Evolutionary conservation across 2,113 vertebrate species (phyloP), one percentile per base, ranked within the genome.

Genomic region (Chaetodon auriga): DNA sequence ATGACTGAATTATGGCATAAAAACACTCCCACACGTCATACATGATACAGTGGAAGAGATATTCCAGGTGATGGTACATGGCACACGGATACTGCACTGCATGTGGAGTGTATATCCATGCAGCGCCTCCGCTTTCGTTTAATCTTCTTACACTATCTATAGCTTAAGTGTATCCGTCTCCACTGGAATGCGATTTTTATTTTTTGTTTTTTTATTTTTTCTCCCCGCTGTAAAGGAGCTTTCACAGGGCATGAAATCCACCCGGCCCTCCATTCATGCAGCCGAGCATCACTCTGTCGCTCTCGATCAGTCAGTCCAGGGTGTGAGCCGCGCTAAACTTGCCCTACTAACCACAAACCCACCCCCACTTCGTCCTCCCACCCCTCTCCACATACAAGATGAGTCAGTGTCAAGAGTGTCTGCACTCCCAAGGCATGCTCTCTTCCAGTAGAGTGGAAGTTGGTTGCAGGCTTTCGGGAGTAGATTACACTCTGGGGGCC

Each of bases 391-490:
- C 76, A 69, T 63, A 82, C 30, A 36, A 51, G 58, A 76, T 49
- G 82, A 88, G 88, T 84, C 75, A 65, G 79, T 85, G 89, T 90
- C 75, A 72, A 74, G 68, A 75, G 46, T 72, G 73, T 73, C 83
- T 74, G 75, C 46, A 60, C 54, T 87, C 85, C 69, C 69, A 68
- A 48, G 45, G 60, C 76, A 75, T 46, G 73, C 78, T 84, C 73
- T 76, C 62, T 76, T 88, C 85, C 77, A 85, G 74, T 35, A 7
- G 65, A 83, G 64, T 85, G 88, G 87, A 90, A 82, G 86, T 84
- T 30, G 74, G 81, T 84, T 86, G 53, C 46, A 80, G 87, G 84
- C 70, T 35, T 45, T 53, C 6, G 14, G n/a, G 74, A 54, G 68
- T 73, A 72, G 70, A 90, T 74, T 82, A 82, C 72, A 48, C 63